These are phyloP conservation scores for Metridium senile DNA, from an alignment of 92 coral and sea anemone genomes.

Conservation along the genomic window DNA sequence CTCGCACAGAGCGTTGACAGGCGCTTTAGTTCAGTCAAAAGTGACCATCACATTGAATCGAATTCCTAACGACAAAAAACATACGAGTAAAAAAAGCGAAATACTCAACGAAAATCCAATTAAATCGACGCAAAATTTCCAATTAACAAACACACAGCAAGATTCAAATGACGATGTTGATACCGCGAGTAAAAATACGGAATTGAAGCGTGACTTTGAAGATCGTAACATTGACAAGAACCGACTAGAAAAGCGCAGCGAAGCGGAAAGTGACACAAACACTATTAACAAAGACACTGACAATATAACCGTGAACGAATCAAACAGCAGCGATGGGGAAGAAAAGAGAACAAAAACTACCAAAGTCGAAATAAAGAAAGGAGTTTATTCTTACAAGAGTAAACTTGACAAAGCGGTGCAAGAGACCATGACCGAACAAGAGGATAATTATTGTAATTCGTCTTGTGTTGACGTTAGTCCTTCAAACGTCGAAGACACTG, in stretches of 20 bases:
- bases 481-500: neutral
- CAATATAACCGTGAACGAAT: neutral
- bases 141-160: neutral
- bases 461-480: neutral
- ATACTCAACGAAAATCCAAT: neutral
- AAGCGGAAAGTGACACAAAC: constrained; percentile 9
- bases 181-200: neutral
- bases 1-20: neutral
- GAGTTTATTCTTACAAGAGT: neutral
- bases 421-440: neutral
- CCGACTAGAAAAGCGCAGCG: constrained; percentile 1
- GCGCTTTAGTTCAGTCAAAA: neutral
- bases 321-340: neutral
- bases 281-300: neutral
- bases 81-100: neutral
- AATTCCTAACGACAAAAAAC: neutral
- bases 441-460: neutral
- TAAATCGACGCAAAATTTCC: neutral
- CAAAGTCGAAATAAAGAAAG: neutral
- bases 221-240: neutral
- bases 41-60: neutral
- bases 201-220: constrained; percentile 4
- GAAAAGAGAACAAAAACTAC: neutral
- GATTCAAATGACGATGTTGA: neutral
- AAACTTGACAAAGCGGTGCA: neutral